Evolutionary conservation across 2,797 vertebrate species (phyloP).

Genomic region (Cirrhinus mrigala): DNA sequence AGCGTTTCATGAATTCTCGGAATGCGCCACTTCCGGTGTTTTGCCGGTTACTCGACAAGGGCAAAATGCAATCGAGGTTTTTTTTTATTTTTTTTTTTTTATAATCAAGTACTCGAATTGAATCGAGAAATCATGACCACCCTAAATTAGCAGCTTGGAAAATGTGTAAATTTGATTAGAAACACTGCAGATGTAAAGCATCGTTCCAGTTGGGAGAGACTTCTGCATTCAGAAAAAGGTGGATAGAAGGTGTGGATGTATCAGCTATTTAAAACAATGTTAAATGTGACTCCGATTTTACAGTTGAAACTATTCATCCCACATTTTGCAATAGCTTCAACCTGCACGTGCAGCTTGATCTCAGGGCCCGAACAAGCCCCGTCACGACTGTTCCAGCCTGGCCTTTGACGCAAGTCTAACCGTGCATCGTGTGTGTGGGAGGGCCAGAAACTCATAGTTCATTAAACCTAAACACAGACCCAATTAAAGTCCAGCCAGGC

Average conservation of each 20-base stretch:
- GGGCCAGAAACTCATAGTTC: conserved; percentile 35
- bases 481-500: conserved; percentile 32
- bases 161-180: too few species aligned
- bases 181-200: too few species aligned
- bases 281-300: background rate
- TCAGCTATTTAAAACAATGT: background rate
- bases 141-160: too few species aligned
- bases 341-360: background rate
- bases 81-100: too few species aligned
- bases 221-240: too few species aligned
- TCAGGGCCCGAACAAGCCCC: background rate
- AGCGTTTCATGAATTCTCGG: too few species aligned
- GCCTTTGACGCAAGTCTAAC: conserved; percentile 36
- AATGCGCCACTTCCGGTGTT: too few species aligned
- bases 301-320: background rate
- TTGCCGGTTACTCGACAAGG: too few species aligned
- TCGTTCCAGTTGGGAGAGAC: too few species aligned
- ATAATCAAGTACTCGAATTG: too few species aligned
- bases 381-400: background rate
- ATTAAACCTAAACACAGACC: conserved; percentile 54
- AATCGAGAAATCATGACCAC: too few species aligned
- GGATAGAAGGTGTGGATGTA: background rate
- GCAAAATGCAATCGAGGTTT: too few species aligned
- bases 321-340: background rate
- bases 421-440: conserved; percentile 31